Evolutionary conservation across 2,797 vertebrate species (phyloP), one percentile per base, ranked within the genome.

Genomic region (Molossus molossus): DNA sequence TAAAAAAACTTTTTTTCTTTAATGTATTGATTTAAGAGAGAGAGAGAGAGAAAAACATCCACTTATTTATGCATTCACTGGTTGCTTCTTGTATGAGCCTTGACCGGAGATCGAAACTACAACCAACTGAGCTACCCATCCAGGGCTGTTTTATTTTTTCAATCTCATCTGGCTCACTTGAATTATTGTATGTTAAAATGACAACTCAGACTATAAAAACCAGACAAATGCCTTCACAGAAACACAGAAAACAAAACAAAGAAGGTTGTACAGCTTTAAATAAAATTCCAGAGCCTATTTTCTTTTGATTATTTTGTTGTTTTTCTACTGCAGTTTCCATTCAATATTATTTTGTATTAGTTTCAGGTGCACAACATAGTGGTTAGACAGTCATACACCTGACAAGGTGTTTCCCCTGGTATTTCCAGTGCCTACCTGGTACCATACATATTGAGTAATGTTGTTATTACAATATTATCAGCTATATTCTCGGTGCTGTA

Each of bases 191-290:
- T 55, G 67, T 62, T 64, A 70, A 88, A 92, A 80, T 9, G 9
- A 92, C 18, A 64, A 73, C 15, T 67, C 45, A 23, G 60, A 86
- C 50, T 92, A 86, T 77, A 75, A 89, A 92, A 80, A 80, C 48
- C 72, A 80, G 69, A 37, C 27, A 73, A 60, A 37, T 70, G 27
- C 15, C 40, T 80, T 72, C 81, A 37, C 15, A 27, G 6, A 81
- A 90, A 79, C 9, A 55, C 1, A 18, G 33, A 33, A 25, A 15
- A 48, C 27, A 18, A 33, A 45, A 64, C 29, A n/a, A 84, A 84
- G 6, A 67, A 4, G 4, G 13, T 25, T 27, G 14, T 33, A n/a
- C 40, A 13, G 7, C 64, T 95, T 91, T 62, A 62, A 62, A 23
- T 57, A 85, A 69, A 57, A 92, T 69, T 58, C n/a, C 18, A 57